Evolutionary conservation across 2,888 invertebrate species (phyloP).

Genomic region (Amiota minor): DNA sequence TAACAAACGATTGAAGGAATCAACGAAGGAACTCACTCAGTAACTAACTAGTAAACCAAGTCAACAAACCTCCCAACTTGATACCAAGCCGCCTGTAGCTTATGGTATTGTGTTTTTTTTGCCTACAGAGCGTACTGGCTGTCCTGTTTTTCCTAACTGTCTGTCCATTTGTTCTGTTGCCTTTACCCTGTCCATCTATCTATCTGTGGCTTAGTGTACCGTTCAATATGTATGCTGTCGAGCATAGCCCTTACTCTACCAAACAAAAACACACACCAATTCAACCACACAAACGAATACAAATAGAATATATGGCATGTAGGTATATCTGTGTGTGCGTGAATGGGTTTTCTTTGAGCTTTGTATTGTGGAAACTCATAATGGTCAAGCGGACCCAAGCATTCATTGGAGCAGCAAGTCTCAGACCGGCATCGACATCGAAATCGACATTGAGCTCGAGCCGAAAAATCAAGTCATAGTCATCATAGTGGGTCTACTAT

Average conservation of each 20-base stretch:
- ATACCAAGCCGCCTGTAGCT: no score
- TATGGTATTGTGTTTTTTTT: no score
- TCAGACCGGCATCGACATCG: not conserved
- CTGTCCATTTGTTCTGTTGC: no score
- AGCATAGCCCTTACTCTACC: not conserved
- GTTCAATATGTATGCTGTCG: slow-evolving; percentile 3
- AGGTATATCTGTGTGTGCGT: no score
- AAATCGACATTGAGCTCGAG: not conserved
- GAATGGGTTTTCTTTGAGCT: not conserved
- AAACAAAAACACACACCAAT: not conserved
- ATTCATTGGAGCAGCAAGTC: not conserved
- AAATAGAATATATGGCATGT: no score
- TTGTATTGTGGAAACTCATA: not conserved
- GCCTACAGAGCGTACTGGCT: no score
- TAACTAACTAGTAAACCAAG: not conserved
- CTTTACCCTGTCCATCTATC: not conserved
- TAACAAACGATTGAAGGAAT: no score
- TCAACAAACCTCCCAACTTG: no score
- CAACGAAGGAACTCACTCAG: not conserved
- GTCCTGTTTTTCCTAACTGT: no score
- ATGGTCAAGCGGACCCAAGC: not conserved
- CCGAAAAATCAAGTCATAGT: not conserved
- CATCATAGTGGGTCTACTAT: no score
- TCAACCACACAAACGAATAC: slow-evolving; percentile 3
- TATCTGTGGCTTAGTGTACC: slow-evolving; percentile 1